A percentile compares a stretch with the other conserved stretches of the same genome.
These are phyloP conservation scores for Drosophila lini DNA, from an alignment of 1,140 invertebrate genomes.

Conservation along the genomic window DNA sequence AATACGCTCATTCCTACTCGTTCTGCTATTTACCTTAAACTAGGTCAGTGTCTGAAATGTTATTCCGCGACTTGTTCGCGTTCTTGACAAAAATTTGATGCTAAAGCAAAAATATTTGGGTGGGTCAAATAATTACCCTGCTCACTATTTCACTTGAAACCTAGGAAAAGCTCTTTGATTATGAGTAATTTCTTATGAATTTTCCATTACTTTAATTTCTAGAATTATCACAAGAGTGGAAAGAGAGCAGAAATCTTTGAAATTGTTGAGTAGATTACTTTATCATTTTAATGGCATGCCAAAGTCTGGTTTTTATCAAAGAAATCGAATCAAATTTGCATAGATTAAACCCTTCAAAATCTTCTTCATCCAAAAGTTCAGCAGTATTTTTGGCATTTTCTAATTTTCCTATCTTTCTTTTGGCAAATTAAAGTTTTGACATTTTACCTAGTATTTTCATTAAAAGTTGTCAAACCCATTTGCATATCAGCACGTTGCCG, in stretches of 20 bases:
- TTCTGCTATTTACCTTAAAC: constrained; percentile 44
- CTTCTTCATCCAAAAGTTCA: constrained; percentile 12
- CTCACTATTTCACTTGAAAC: background rate
- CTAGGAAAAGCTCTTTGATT: constrained; percentile 20
- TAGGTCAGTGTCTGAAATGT: constrained; percentile 66
- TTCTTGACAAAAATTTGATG: constrained; percentile 68
- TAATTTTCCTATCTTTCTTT: constrained; percentile 9
- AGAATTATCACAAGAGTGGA: background rate
- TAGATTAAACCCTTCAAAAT: background rate
- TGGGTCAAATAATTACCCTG: constrained; percentile 32
- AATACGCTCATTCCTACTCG: constrained; percentile 37
- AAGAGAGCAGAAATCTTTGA: background rate
- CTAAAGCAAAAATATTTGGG: constrained; percentile 35
- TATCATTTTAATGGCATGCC: constrained; percentile 22
- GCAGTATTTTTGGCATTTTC: constrained; percentile 18
- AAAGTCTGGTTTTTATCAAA: constrained; percentile 6
- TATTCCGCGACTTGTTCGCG: constrained; percentile 36
- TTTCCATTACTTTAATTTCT: background rate
- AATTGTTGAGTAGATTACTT: constrained; percentile 2
- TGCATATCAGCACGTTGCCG: constrained; percentile 20
- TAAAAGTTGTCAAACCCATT: constrained; percentile 33
- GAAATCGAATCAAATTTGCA: background rate
- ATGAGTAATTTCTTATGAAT: constrained; percentile 1
- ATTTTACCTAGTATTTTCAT: constrained; percentile 31
- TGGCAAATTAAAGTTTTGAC: constrained; percentile 39